Conservation (phyloP, 1,140 invertebrate genomes). For the Megalonaias nervosa region DNA sequence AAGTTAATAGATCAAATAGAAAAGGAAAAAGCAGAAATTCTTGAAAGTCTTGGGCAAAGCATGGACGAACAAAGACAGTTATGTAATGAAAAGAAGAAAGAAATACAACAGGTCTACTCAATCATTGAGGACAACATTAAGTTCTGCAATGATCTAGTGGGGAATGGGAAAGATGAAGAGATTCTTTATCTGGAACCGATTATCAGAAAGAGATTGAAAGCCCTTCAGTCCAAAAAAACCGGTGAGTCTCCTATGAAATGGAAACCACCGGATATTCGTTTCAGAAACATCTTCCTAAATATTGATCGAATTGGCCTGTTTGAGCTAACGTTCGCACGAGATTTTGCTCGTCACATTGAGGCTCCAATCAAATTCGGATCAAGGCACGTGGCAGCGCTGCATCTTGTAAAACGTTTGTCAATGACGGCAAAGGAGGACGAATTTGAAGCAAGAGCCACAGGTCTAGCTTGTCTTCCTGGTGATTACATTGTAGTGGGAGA, state of each 20-base stretch:
- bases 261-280: slow-evolving; percentile 31
- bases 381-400: slow-evolving; percentile 21
- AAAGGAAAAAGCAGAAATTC: slow-evolving; percentile 30
- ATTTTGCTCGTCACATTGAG: slow-evolving; percentile 19
- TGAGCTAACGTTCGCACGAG: slow-evolving; percentile 20
- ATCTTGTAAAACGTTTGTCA: slow-evolving; percentile 22
- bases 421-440: slow-evolving; percentile 24
- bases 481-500: slow-evolving; percentile 35
- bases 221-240: slow-evolving; percentile 28
- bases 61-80: slow-evolving; percentile 35
- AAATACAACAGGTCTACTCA: slow-evolving; percentile 8
- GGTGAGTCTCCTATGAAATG: slow-evolving; percentile 20
- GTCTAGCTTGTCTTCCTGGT: slow-evolving; percentile 19
- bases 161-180: slow-evolving; percentile 31
- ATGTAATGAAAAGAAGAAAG: slow-evolving; percentile 17
- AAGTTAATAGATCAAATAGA: slow-evolving; percentile 34
- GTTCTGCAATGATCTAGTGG: slow-evolving; percentile 31
- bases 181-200: slow-evolving; percentile 23
- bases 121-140: slow-evolving; percentile 21
- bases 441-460: slow-evolving; percentile 27
- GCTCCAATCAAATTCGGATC: slow-evolving; percentile 23
- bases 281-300: slow-evolving; percentile 32
- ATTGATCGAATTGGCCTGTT: slow-evolving; percentile 34
- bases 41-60: slow-evolving; percentile 16
- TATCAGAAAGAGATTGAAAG: slow-evolving; percentile 20